phyloP scores from a whole-genome alignment of 2,797 vertebrate species.

The Poecilia picta region DNA sequence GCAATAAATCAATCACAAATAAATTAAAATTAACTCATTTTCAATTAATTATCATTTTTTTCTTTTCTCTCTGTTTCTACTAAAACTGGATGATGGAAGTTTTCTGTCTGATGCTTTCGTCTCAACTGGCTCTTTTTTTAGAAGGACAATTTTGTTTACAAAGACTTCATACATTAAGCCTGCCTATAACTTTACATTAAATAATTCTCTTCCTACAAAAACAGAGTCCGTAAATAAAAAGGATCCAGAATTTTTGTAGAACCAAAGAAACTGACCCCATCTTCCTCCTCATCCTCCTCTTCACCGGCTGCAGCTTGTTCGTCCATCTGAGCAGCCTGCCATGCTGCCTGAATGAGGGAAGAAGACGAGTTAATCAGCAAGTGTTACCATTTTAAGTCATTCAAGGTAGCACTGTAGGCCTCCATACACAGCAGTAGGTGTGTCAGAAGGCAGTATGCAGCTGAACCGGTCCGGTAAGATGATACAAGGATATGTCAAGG shows the following conservation, averaged over 20 bases:
- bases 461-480: slow-evolving; percentile 35
- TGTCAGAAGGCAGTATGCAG: neutral
- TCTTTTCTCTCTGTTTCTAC: too few species aligned
- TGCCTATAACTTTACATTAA: neutral
- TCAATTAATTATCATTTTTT: too few species aligned
- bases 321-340: slow-evolving; percentile 77
- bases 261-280: slow-evolving; percentile 61
- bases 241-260: neutral
- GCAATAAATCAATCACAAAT: too few species aligned
- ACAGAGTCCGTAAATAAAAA: neutral
- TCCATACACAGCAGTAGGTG: neutral
- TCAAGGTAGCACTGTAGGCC: neutral
- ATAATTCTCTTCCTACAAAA: neutral
- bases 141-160: too few species aligned
- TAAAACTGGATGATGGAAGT: too few species aligned
- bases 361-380: neutral
- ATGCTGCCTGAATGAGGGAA: slow-evolving; percentile 67
- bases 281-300: slow-evolving; percentile 41
- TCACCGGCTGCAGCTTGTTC: slow-evolving; percentile 27
- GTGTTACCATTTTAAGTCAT: slow-evolving; percentile 3
- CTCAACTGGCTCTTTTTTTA: too few species aligned
- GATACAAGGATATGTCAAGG: slow-evolving; percentile 4
- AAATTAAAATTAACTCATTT: too few species aligned
- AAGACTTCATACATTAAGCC: too few species aligned
- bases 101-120: too few species aligned